phyloP scores from a whole-genome alignment of 92 coral and sea anemone species.

The Micromussa lordhowensis region DNA sequence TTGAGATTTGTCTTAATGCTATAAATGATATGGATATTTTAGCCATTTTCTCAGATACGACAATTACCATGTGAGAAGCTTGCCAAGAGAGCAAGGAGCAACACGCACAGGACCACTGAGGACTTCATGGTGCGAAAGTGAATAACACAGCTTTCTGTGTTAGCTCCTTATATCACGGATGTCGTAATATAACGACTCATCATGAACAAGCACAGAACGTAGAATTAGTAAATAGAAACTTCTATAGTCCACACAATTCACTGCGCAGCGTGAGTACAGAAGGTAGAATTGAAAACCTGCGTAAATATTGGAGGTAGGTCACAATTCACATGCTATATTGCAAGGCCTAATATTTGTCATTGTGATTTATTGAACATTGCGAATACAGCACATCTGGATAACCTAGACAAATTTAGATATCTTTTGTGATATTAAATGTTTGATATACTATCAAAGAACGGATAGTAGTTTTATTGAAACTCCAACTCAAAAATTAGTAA shows the following conservation, averaged over 20 bases:
- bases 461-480: too few species aligned
- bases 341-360: neutral
- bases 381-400: too few species aligned
- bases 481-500: too few species aligned
- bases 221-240: neutral
- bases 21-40: too few species aligned
- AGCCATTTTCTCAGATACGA: neutral
- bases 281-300: neutral
- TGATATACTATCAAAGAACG: too few species aligned
- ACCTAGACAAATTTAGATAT: too few species aligned
- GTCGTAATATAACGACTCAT: too few species aligned
- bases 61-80: neutral
- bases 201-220: neutral
- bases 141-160: neutral
- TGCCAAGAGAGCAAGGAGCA: neutral
- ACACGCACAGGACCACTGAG: neutral
- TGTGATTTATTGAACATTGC: too few species aligned
- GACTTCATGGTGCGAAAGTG: constrained; percentile 2
- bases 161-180: neutral
- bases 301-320: neutral
- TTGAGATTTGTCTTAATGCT: neutral
- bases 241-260: too few species aligned
- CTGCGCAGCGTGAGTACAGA: neutral
- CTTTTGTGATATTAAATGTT: too few species aligned
- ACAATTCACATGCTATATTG: neutral